Evolutionary conservation across 2,888 invertebrate genomes (phyloP).

Genomic region (Lydus trimaculatus): DNA sequence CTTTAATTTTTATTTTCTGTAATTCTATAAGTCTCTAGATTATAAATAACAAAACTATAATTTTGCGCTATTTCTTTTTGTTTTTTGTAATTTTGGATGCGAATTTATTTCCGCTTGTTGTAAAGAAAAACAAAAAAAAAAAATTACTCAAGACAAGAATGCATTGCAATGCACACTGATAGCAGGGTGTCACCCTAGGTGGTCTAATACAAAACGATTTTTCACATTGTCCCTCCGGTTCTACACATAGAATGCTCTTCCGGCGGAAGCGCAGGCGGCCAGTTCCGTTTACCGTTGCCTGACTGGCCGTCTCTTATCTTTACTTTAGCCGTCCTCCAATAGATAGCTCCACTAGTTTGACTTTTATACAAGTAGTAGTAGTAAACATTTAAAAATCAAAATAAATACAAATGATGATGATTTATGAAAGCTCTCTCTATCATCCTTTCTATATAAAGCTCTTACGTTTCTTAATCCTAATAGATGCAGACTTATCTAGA

Average conservation of each 20-base stretch:
- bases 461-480: neutral
- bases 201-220: conserved; percentile 12
- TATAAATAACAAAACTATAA: neutral
- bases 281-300: conserved; percentile 50
- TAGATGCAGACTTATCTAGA: neutral
- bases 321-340: conserved; percentile 47
- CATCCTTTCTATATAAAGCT: too few relatives aligned
- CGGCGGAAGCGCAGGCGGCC: conserved; percentile 50
- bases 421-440: conserved; percentile 39
- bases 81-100: neutral
- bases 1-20: neutral
- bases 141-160: neutral
- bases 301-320: conserved; percentile 44
- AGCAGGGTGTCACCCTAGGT: neutral
- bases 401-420: conserved; percentile 47
- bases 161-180: neutral
- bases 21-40: neutral
- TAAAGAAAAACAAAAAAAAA: neutral
- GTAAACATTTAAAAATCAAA: conserved; percentile 32
- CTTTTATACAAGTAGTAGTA: too few relatives aligned
- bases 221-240: neutral
- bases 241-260: conserved; percentile 23
- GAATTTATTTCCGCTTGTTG: neutral
- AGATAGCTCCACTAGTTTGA: conserved; percentile 48
- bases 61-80: neutral